phyloP scores from a whole-genome alignment of 2,888 invertebrate genomes.

The Drosophila falleni region DNA sequence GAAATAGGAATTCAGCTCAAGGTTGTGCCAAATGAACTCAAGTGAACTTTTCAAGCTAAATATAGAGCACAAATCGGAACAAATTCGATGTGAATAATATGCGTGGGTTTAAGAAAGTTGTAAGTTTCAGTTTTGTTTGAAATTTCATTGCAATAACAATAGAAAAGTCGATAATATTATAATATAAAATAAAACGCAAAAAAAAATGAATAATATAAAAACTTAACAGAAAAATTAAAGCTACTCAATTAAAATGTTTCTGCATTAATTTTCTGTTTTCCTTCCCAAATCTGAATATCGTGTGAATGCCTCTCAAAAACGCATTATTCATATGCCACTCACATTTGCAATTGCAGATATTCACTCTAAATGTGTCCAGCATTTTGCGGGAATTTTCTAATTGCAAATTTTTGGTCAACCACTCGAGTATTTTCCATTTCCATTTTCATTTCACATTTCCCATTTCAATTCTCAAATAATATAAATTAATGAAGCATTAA shows the following conservation, averaged over 20 bases:
- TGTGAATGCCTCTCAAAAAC: conserved; percentile 16
- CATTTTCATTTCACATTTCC: conserved; percentile 2
- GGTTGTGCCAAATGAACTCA: conserved; percentile 52
- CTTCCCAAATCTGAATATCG: neutral
- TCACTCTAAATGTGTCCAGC: conserved; percentile 1
- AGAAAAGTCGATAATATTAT: conserved; percentile 19
- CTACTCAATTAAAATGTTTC: conserved; percentile 1
- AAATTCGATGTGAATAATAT: conserved; percentile 37
- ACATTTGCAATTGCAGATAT: conserved; percentile 33
- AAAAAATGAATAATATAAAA: conserved; percentile 5
- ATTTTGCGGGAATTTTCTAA: conserved; percentile 44
- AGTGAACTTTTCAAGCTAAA: conserved; percentile 53
- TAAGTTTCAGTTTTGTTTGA: conserved; percentile 4
- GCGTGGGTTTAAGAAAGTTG: conserved; percentile 37
- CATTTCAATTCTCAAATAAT: conserved; percentile 28
- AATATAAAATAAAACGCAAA: conserved; percentile 20
- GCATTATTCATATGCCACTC: conserved; percentile 43
- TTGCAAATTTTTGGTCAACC: conserved; percentile 35
- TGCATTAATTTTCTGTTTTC: neutral
- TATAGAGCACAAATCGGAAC: conserved; percentile 22
- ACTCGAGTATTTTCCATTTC: conserved; percentile 21
- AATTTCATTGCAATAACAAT: conserved; percentile 33
- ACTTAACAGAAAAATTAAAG: neutral
- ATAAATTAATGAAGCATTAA: conserved; percentile 72
- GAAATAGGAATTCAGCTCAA: conserved; percentile 44